A percentile compares a stretch with the other conserved stretches of the same genome.
Conservation (phyloP, 2,888 invertebrate species). For the Dermolepida albohirtum region DNA sequence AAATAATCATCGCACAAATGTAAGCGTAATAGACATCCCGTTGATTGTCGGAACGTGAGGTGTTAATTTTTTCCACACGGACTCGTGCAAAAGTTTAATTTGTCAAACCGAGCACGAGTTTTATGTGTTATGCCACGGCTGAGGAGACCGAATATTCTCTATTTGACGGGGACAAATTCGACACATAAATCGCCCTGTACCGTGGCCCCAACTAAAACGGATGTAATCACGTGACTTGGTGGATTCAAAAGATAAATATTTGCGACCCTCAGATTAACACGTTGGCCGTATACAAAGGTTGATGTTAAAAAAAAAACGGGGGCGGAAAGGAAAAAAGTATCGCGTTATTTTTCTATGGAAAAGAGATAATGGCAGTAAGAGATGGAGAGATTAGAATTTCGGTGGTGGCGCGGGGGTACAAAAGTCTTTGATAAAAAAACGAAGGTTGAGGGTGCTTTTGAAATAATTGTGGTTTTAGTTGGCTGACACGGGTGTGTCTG, state of each 20-base stretch:
- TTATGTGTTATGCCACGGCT: conserved; percentile 19
- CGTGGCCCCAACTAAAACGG: conserved; percentile 40
- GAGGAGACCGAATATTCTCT: conserved; percentile 41
- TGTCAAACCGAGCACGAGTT: conserved; percentile 33
- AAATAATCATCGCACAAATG: conserved; percentile 9
- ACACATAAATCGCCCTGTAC: conserved; percentile 46
- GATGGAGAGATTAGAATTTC: conserved; percentile 34
- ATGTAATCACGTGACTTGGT: conserved; percentile 45
- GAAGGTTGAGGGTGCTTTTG: conserved; percentile 9
- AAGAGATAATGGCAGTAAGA: conserved; percentile 27
- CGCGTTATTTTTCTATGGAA: conserved; percentile 13
- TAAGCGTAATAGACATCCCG: neutral
- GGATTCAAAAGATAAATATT: conserved; percentile 52
- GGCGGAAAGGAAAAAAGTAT: conserved; percentile 10
- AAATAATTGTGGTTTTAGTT: conserved; percentile 34
- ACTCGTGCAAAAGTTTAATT: conserved; percentile 43
- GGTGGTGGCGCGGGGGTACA: neutral
- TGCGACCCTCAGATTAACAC: conserved; percentile 49
- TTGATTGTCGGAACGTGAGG: neutral
- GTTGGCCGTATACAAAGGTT: conserved; percentile 36
- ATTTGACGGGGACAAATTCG: conserved; percentile 51
- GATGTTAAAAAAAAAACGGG: conserved; percentile 10
- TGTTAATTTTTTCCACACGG: conserved; percentile 35
- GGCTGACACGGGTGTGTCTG: conserved; percentile 9
- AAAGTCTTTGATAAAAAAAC: conserved; percentile 13